Base-by-base conservation (phyloP, 1,140 invertebrate species). In the Aricia agestis region DNA sequence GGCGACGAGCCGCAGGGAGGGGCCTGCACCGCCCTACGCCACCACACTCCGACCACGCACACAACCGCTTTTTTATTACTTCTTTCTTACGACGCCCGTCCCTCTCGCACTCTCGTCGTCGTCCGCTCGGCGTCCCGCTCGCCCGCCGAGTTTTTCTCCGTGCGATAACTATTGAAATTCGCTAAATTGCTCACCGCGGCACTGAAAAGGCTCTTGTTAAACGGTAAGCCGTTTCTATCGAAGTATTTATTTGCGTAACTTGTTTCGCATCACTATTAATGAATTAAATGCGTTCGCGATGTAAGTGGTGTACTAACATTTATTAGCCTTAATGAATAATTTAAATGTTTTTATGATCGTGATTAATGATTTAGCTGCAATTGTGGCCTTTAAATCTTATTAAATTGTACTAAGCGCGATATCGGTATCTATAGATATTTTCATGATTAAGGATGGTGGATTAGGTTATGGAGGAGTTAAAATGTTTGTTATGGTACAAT, bases 131-230 rank as follows among this genome's bases (percentile, higher is more conserved):
- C 77, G 76, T 89, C 86, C 74, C 81, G 80, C 71, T 86, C 85
- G 69, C 18, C 71, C 73, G 72, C 73, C 73, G 83, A 87, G 87
- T 89, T 90, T 90, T 91, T 91, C 87, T 90, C 87, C 79, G 81
- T 80, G 87, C 80, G 89, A 87, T 91, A 89, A 91, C 89, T 91
- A 91, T 91, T 89, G 89, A 90, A 89, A 89, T 91, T 90, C 87
- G 89, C 89, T 91, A 90, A 91, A 91, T 85, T 85, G 86, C 84
- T 90, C 84, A 82, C 87, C 83, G 85, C 85, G 84, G 82, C 81
- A 84, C 83, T 86, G 86, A 88, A 90, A 90, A 89, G 86, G 85
- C 83, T 84, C 84, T 86, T 82, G 86, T 90, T 91, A 90, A 90
- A 89, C 83, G 84, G 84, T 83, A 82, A 88, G 81, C 79, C 83